These are phyloP conservation scores for Oophaga pumilio DNA, from an alignment of 2,113 vertebrate species.

Conservation along the genomic window DNA sequence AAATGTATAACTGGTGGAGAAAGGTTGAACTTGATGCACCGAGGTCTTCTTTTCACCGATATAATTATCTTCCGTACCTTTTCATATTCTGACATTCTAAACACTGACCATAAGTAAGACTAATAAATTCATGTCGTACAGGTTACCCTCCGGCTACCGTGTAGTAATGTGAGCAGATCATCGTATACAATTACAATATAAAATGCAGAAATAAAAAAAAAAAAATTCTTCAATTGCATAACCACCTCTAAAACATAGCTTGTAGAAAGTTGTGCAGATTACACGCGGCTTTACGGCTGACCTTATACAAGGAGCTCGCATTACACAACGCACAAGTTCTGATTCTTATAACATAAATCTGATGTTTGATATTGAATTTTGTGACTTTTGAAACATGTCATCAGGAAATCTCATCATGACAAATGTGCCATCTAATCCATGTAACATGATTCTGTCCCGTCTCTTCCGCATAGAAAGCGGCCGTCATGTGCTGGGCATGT, in stretches of 20 bases:
- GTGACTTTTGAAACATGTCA: constrained; percentile 11
- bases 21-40: too few relatives aligned
- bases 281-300: neutral
- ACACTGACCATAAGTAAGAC: too few relatives aligned
- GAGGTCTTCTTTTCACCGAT: too few relatives aligned
- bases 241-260: neutral
- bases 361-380: constrained; percentile 13
- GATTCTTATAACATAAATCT: constrained; percentile 5
- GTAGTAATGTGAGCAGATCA: neutral
- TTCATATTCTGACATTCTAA: too few relatives aligned
- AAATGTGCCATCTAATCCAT: constrained; percentile 14
- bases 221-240: neutral
- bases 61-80: too few relatives aligned
- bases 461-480: neutral
- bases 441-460: neutral
- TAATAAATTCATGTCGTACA: too few relatives aligned
- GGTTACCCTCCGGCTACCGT: too few relatives aligned
- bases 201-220: neutral
- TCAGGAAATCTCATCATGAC: constrained; percentile 6
- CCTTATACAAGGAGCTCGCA: neutral
- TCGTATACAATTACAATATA: neutral
- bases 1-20: too few relatives aligned
- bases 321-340: neutral
- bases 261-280: neutral
- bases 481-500: constrained; percentile 2